A percentile compares a stretch with the other conserved stretches of the same genome.
phyloP scores from a whole-genome alignment of 2,797 vertebrate species.

The Xenentodon cancila region DNA sequence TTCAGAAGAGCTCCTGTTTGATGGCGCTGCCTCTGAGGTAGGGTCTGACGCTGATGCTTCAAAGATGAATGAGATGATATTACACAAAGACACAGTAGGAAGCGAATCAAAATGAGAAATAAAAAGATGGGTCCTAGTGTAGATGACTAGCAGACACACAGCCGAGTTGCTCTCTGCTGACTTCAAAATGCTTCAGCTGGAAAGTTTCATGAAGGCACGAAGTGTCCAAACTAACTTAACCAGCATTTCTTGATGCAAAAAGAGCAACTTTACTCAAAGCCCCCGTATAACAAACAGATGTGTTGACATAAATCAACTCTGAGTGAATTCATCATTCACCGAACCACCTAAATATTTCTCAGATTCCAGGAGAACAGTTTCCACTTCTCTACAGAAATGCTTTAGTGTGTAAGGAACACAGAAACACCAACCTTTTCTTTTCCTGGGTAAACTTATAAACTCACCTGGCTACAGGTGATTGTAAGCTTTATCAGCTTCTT shows the following conservation, averaged over 20 bases:
- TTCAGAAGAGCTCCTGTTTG: conserved; percentile 77
- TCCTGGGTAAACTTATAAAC: conserved; percentile 46
- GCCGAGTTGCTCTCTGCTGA: too few species aligned
- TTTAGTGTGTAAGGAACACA: conserved; percentile 4
- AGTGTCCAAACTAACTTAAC: too few species aligned
- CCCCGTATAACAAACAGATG: neutral
- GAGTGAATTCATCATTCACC: neutral
- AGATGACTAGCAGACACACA: too few species aligned
- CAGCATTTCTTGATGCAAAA: too few species aligned
- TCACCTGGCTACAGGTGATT: conserved; percentile 55
- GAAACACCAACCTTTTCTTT: neutral
- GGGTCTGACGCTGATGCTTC: conserved; percentile 56
- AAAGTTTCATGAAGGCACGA: too few species aligned
- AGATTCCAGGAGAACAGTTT: neutral
- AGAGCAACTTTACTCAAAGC: too few species aligned
- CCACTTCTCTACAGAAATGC: conserved; percentile 4
- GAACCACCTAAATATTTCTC: neutral
- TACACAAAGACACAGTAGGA: neutral
- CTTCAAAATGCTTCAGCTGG: too few species aligned
- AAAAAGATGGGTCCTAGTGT: too few species aligned
- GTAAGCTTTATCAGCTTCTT: conserved; percentile 37
- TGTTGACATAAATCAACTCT: neutral
- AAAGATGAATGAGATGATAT: conserved; percentile 9
- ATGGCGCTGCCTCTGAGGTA: conserved; percentile 70
- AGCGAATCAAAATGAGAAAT: neutral